Evolutionary conservation across 2,888 invertebrate genomes (phyloP), one percentile per base, ranked within the genome.

Genomic region (Cylloceria caligata): DNA sequence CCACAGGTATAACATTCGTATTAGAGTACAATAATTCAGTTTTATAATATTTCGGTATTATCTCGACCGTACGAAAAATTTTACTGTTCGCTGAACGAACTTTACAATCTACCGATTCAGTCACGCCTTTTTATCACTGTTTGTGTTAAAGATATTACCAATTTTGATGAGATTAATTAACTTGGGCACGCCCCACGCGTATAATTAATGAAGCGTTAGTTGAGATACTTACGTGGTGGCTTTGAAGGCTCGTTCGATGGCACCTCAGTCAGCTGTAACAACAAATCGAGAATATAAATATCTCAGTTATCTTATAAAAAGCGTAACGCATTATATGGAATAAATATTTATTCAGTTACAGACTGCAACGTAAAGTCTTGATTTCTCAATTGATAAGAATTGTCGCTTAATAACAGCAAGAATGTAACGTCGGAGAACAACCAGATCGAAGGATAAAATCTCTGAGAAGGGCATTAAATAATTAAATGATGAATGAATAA

Each of bases 151-250:
- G 30, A 0, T 49, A 21, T 49, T 9, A 9, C 6, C 11, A 21
- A 49, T 24, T 49, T 55, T 11, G 27, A 3, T 19, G 3, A 52
- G 3, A 52, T 57, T 34, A 16, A 57, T 57, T 5, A 1, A 34
- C 30, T 27, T 30, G 3, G 30, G 16, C 16, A 55, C 13, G 11
- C 27, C 4, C 16, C 57, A 34, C 1, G 6, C 6, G 13, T 34
- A n/a, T 30, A 11, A 52, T 57, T 13, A 24, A 42, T 30, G n/a
- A 52, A 11, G 11, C n/a, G n/a, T n/a, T 34, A 74, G 60, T 57
- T 21, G 47, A 30, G 34, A 49, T 89, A 94, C 93, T 93, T 90
- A 93, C 93, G 93, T 89, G 93, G 93, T 87, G 93, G 93, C 83
- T 92, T 91, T 78, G 91, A 85, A 78, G 91, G 86, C 86, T 93